Conservation (phyloP, 2,113 vertebrate species). For the Lophura nycthemera region DNA sequence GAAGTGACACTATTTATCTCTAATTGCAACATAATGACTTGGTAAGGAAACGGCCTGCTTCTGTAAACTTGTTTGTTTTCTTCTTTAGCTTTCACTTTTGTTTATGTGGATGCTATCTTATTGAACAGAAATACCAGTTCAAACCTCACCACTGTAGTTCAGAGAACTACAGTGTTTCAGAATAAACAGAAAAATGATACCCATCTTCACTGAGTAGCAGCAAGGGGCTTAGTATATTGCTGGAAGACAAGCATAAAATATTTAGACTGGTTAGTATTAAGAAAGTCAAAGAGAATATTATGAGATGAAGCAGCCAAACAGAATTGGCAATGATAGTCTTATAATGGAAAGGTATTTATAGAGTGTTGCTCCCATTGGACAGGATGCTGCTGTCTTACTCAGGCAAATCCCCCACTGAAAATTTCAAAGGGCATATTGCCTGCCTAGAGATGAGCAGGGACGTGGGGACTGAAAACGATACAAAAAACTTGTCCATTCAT, state of each 20-base stretch:
- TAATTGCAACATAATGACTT: background rate
- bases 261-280: conserved; percentile 60
- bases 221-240: conserved; percentile 17
- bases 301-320: conserved; percentile 55
- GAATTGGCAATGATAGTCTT: conserved; percentile 46
- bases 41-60: background rate
- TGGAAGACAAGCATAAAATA: conserved; percentile 63
- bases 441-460: background rate
- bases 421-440: background rate
- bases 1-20: background rate
- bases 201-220: conserved; percentile 22
- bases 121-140: background rate
- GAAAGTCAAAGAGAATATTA: conserved; percentile 58
- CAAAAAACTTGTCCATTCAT: background rate
- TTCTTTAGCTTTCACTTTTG: background rate
- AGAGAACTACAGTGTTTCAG: conserved; percentile 20
- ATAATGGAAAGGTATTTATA: conserved; percentile 44
- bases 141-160: conserved; percentile 18
- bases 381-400: background rate
- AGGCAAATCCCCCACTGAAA: conserved; percentile 16
- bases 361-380: conserved; percentile 9
- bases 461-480: background rate
- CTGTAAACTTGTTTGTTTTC: conserved; percentile 19
- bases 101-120: background rate
- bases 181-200: conserved; percentile 38